Percentiles rank a stretch among this genome's conserved stretches.
phyloP scores from a whole-genome alignment of 2,113 vertebrate genomes.

The Chaetodon auriga region DNA sequence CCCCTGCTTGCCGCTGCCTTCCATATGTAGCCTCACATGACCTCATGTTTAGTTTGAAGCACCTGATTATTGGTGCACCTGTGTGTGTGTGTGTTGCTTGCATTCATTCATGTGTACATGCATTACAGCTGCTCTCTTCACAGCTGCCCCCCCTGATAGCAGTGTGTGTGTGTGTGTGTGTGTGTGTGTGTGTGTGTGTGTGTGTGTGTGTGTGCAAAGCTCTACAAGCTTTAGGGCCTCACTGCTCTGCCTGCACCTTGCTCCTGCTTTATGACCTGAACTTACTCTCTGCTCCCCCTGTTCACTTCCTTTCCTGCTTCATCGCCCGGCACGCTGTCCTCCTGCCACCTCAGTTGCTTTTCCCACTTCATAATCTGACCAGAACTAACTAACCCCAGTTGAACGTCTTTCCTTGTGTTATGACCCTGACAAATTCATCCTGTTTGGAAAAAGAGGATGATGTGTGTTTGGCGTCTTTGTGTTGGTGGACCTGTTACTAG shows the following conservation, averaged over 20 bases:
- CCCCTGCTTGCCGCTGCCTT: conserved; percentile 4
- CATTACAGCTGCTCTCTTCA: conserved; percentile 70
- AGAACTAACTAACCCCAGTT: conserved; percentile 2
- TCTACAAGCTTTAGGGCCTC: conserved; percentile 24
- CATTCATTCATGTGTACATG: conserved; percentile 49
- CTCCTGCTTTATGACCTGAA: conserved; percentile 28
- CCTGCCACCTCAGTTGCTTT: background rate
- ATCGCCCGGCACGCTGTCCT: background rate
- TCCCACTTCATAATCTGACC: background rate
- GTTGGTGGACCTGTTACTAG: conserved; percentile 7
- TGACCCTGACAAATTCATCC: background rate
- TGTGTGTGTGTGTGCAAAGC: conserved; percentile 27
- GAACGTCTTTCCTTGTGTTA: background rate
- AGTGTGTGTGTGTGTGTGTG: conserved; percentile 42
- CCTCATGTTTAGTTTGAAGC: conserved; percentile 28
- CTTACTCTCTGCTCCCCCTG: background rate
- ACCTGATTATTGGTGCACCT: conserved; percentile 19
- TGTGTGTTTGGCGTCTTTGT: background rate
- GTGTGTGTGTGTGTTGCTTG: conserved; percentile 3
- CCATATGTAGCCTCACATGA: conserved; percentile 43
- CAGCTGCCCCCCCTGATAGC: conserved; percentile 68
- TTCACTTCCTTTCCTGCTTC: background rate
- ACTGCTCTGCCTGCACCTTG: conserved; percentile 16
- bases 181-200: conserved; percentile 41
- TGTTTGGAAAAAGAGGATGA: background rate